A percentile compares a stretch with the other conserved stretches of the same genome.
Conservation (phyloP, 2,888 invertebrate species). For the Ommatoiulus sabulosus region DNA sequence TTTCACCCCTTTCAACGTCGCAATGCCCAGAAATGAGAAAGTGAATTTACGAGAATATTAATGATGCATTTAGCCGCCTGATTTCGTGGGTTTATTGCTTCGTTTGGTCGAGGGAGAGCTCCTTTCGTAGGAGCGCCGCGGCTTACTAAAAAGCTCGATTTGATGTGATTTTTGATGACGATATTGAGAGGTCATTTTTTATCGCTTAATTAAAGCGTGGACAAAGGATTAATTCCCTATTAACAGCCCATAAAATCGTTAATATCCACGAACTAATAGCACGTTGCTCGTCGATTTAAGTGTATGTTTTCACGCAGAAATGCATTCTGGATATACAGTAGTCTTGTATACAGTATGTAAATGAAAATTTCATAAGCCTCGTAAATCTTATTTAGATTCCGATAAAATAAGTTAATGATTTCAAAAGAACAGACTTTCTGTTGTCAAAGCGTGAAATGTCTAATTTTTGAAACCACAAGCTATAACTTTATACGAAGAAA, state of each 20-base stretch:
- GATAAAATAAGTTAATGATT: no score
- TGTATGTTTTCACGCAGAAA: background rate
- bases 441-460: no score
- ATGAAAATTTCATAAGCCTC: no score
- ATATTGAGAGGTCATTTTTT: background rate
- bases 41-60: slow-evolving; percentile 33
- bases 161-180: background rate
- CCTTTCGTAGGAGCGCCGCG: background rate
- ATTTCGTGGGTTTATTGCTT: background rate
- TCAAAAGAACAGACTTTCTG: no score
- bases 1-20: background rate
- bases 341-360: no score
- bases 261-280: background rate
- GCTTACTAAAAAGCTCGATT: background rate
- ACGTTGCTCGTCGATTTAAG: background rate
- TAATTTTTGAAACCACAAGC: no score
- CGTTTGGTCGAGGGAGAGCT: background rate
- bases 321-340: background rate
- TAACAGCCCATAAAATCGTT: slow-evolving; percentile 19
- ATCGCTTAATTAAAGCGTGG: background rate
- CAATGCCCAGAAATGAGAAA: background rate
- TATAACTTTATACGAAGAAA: no score
- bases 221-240: background rate
- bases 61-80: background rate
- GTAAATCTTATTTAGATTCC: no score